Percentiles rank a stretch among this genome's conserved stretches.
phyloP scores from a whole-genome alignment of 2,113 vertebrate species.

The Mus pahari region DNA sequence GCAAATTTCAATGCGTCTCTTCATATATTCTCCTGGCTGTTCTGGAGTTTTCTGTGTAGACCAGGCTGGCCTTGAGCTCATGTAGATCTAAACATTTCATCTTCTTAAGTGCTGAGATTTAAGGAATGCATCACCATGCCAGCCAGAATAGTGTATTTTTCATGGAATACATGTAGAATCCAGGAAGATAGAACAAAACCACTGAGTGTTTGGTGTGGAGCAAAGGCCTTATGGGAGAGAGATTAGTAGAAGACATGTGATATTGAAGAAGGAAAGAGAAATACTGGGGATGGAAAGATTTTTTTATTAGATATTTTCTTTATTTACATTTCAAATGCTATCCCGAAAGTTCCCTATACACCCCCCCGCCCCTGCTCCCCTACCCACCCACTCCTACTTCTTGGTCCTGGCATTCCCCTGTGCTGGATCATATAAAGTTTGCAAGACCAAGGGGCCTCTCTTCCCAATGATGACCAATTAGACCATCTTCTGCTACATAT shows the following conservation, averaged over 20 bases:
- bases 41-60: background rate
- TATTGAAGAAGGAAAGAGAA: background rate
- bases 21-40: background rate
- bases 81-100: background rate
- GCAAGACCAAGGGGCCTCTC: no score
- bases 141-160: background rate
- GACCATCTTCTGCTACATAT: no score
- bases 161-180: background rate
- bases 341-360: no score
- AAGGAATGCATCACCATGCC: background rate
- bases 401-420: no score
- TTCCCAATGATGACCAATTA: no score
- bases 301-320: no score
- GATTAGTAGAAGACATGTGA: background rate
- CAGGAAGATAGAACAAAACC: background rate
- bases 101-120: background rate
- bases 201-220: background rate
- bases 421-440: no score
- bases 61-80: background rate
- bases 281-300: background rate
- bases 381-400: no score
- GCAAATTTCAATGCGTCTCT: background rate
- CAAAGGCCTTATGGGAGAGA: background rate
- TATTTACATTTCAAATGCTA: no score
- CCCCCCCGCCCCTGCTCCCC: no score